A percentile compares a stretch with the other conserved stretches of the same genome.
Conservation (phyloP, 2,113 vertebrate genomes). For the Chloropsis hardwickii region DNA sequence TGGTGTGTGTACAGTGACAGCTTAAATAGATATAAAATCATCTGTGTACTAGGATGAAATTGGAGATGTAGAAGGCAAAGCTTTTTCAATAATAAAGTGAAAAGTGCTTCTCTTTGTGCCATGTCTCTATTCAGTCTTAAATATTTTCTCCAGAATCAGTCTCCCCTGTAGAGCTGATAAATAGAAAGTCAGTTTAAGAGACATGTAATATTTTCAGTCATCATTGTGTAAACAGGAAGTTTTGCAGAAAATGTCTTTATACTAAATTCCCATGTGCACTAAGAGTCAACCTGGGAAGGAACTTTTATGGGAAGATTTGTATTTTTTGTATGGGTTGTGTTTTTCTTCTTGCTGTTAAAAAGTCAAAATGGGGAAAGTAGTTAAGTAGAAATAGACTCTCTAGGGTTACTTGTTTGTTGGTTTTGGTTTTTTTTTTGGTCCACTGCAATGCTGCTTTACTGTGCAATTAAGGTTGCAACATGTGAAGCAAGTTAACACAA, state of each 20-base stretch:
- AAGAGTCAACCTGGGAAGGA: neutral
- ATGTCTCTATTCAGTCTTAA: neutral
- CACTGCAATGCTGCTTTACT: neutral
- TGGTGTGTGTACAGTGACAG: neutral
- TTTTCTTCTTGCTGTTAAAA: neutral
- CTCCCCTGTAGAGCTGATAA: neutral
- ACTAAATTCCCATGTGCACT: neutral
- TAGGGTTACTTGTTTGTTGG: neutral
- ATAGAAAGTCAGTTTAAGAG: neutral
- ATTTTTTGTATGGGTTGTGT: neutral
- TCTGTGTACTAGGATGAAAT: neutral
- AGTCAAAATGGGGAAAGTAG: neutral
- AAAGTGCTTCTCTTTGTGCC: neutral
- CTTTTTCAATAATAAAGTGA: neutral
- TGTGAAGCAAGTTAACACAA: neutral
- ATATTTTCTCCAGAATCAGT: neutral
- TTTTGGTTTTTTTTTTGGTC: neutral
- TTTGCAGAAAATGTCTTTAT: neutral
- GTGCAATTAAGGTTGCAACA: neutral
- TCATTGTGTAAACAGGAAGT: neutral
- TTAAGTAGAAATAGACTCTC: neutral
- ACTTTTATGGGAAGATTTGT: neutral
- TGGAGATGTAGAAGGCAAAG: neutral
- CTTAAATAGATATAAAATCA: neutral
- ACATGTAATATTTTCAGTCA: neutral